Evolutionary conservation across 92 coral and sea anemone genomes (phyloP), one percentile per base, ranked within the genome.

Genomic region (Parazoanthus atlanticus): DNA sequence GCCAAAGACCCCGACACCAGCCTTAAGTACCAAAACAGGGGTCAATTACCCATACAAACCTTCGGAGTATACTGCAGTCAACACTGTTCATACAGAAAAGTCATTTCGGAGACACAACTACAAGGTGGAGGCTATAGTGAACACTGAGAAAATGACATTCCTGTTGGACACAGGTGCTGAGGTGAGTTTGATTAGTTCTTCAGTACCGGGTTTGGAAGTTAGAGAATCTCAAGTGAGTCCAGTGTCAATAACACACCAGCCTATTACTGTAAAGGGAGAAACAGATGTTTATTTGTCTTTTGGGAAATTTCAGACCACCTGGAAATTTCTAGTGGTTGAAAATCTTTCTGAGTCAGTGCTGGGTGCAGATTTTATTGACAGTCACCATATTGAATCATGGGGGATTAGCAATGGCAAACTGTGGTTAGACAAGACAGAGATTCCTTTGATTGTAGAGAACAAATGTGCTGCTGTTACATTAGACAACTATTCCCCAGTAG

Each of bases 1-100:
- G 91, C 84, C 89, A 40, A 80, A 87, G 87, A 52, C 86, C 91
- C 91, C 86, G 61, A 73, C 78, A 16, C 81, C 89, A 91, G 89
- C 83, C 89, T 80, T 82, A 33, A 52, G 85, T n/a, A 52, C 66
- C 2, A 17, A 25, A 12, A 17, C 73, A 75, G 82, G 91, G 28
- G 25, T 65, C 70, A 65, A 26, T 1, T 65, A 17, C 26, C 70
- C 70, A 12, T 65, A 65, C 70, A 65, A 65, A 16, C 23, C 38
- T 8, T 19, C 76, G n/a, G 76, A 36, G 32, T 2, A 29, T 9
- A 72, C 32, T 9, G 19, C 70, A 16, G 8, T 65, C 26, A 65
- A 65, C 25, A 12, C 70, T 12, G 70, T 65, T 6, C 70, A 17
- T 65, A 65, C 70, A 19, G 23, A 65, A 65, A 65, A 36, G 38